These are phyloP conservation scores for Cancer borealis DNA, from an alignment of 2,888 invertebrate species.

Conservation along the genomic window DNA sequence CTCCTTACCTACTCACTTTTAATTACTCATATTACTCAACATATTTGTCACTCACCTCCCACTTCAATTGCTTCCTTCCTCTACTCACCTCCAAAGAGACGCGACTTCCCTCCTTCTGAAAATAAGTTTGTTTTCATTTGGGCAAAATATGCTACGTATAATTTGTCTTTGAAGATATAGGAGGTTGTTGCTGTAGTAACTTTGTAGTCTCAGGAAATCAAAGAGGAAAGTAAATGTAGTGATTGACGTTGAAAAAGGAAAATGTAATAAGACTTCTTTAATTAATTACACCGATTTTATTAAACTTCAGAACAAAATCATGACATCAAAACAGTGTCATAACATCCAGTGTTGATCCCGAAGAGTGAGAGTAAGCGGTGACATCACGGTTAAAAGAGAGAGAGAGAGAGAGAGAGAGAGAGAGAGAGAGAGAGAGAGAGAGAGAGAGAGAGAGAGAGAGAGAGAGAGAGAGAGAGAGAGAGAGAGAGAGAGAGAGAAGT, in stretches of 20 bases:
- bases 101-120: background rate
- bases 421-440: conserved; percentile 40
- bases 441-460: conserved; percentile 25
- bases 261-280: background rate
- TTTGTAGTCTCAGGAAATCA: background rate
- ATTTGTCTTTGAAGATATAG: background rate
- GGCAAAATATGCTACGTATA: background rate
- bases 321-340: conserved; percentile 28
- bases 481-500: background rate
- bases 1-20: background rate
- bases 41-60: background rate
- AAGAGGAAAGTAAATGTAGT: background rate
- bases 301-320: conserved; percentile 40
- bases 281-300: conserved; percentile 9
- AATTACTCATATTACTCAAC: background rate
- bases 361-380: background rate
- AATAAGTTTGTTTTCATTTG: background rate
- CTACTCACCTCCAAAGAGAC: background rate
- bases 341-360: conserved; percentile 6
- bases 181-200: no score
- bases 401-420: conserved; percentile 40
- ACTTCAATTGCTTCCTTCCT: background rate
- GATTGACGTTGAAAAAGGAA: no score
- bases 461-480: background rate
- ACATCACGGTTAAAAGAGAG: background rate